These are phyloP conservation scores for Xenopus petersii DNA, from an alignment of 2,797 vertebrate genomes.

Conservation along the genomic window DNA sequence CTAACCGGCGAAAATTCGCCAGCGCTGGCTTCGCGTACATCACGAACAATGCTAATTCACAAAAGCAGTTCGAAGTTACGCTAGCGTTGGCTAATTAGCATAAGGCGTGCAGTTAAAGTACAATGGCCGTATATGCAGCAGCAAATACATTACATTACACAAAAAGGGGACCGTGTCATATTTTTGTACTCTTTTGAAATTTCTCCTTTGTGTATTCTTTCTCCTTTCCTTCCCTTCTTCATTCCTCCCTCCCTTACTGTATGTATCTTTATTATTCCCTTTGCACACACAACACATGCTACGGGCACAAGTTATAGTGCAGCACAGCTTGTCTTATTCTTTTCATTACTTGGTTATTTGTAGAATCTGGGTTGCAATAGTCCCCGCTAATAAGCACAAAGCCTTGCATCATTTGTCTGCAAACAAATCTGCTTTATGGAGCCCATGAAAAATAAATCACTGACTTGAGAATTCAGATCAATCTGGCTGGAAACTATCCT, in stretches of 20 bases:
- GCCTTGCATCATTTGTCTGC: slow-evolving; percentile 51
- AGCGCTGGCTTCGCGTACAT: no score
- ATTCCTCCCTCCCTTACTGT: slow-evolving; percentile 1
- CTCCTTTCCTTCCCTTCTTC: not conserved
- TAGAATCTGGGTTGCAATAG: slow-evolving; percentile 56
- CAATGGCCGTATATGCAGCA: no score
- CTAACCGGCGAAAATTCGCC: no score
- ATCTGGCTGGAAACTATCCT: slow-evolving; percentile 62
- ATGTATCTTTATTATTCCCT: not conserved
- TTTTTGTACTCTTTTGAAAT: no score
- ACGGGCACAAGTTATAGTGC: slow-evolving; percentile 30
- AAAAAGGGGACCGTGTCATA: no score
- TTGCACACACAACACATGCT: slow-evolving; percentile 1
- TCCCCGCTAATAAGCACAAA: slow-evolving; percentile 52
- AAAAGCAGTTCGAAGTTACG: no score
- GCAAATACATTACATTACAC: no score
- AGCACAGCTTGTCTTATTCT: slow-evolving; percentile 37
- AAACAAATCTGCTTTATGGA: slow-evolving; percentile 57
- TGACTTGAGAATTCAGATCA: slow-evolving; percentile 61
- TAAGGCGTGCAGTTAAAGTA: no score
- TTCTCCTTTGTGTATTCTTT: not conserved
- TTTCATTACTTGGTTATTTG: slow-evolving; percentile 56
- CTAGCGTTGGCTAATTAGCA: no score
- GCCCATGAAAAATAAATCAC: slow-evolving; percentile 61
- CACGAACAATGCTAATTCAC: no score